Percentiles rank a stretch among this genome's conserved stretches.
These are phyloP conservation scores for Oligia fasciuncula DNA, from an alignment of 2,888 invertebrate species.

Conservation along the genomic window DNA sequence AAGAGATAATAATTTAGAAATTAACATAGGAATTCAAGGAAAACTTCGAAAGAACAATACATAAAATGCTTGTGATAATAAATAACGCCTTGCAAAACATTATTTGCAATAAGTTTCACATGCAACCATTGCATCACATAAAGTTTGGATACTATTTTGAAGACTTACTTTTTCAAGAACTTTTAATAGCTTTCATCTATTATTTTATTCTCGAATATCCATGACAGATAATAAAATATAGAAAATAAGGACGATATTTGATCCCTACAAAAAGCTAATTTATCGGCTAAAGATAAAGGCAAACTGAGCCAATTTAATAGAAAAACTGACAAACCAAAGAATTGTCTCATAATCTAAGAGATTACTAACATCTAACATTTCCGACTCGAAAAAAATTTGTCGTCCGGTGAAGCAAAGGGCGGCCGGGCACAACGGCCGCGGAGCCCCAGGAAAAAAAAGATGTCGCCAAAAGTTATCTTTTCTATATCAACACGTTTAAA, in stretches of 20 bases:
- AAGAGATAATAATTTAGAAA: too few relatives aligned
- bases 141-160: not conserved
- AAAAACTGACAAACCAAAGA: constrained; percentile 32
- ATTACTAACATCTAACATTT: constrained; percentile 40
- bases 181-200: not conserved
- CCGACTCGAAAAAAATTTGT: constrained; percentile 58
- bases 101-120: constrained; percentile 17
- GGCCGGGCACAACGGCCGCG: not conserved
- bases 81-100: constrained; percentile 12
- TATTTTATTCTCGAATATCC: not conserved
- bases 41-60: not conserved
- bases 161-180: not conserved
- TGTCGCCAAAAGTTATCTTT: constrained; percentile 77
- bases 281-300: constrained; percentile 36
- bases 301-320: constrained; percentile 34
- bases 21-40: not conserved
- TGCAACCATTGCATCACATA: not conserved
- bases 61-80: not conserved
- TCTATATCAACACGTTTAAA: constrained; percentile 70
- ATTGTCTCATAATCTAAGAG: constrained; percentile 30
- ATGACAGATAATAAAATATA: not conserved
- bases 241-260: not conserved
- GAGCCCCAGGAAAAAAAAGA: constrained; percentile 38
- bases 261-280: constrained; percentile 24
- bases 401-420: constrained; percentile 53